Percentiles rank a stretch among this genome's conserved stretches.
Evolutionary conservation across 2,797 vertebrate species (phyloP).

Genomic region (Aulostomus chinensis): DNA sequence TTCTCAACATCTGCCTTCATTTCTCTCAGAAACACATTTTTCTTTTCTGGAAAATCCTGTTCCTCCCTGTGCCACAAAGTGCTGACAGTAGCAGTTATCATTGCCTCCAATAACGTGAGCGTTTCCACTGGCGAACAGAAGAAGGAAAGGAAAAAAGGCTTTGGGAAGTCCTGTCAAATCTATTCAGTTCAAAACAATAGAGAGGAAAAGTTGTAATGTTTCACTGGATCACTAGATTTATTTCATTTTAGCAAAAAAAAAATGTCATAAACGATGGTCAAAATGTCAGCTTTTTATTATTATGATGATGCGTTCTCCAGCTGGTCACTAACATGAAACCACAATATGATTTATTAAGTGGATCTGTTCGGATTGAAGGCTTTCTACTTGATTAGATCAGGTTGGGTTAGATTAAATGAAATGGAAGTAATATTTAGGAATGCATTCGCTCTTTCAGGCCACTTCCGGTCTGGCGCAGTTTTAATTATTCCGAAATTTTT

Average conservation of each 20-base stretch:
- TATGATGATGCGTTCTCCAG: conserved; percentile 4
- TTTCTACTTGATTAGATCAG: conserved; percentile 28
- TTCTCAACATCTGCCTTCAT: conserved; percentile 28
- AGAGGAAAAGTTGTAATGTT: conserved; percentile 46
- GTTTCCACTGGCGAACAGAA: conserved; percentile 61
- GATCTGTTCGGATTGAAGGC: conserved; percentile 4
- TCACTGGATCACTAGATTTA: conserved; percentile 2
- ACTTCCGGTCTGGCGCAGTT: too few species aligned
- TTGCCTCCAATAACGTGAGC: conserved; percentile 59
- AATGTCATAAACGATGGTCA: conserved; percentile 20
- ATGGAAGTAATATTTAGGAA: too few species aligned
- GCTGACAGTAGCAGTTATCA: conserved; percentile 75
- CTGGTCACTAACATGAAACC: not conserved
- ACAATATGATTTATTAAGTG: not conserved
- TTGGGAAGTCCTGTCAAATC: conserved; percentile 65
- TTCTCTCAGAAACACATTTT: conserved; percentile 52
- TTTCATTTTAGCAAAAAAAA: conserved; percentile 29
- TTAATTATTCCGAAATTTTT: too few species aligned
- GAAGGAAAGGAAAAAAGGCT: conserved; percentile 63
- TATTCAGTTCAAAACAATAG: conserved; percentile 66
- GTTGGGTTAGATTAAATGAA: too few species aligned
- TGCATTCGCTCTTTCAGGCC: too few species aligned
- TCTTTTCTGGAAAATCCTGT: conserved; percentile 14
- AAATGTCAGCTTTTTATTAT: conserved; percentile 13
- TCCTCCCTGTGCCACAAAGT: conserved; percentile 47